These are phyloP conservation scores for Phaethornis superciliosus DNA, from an alignment of 2,113 vertebrate genomes.

Conservation along the genomic window DNA sequence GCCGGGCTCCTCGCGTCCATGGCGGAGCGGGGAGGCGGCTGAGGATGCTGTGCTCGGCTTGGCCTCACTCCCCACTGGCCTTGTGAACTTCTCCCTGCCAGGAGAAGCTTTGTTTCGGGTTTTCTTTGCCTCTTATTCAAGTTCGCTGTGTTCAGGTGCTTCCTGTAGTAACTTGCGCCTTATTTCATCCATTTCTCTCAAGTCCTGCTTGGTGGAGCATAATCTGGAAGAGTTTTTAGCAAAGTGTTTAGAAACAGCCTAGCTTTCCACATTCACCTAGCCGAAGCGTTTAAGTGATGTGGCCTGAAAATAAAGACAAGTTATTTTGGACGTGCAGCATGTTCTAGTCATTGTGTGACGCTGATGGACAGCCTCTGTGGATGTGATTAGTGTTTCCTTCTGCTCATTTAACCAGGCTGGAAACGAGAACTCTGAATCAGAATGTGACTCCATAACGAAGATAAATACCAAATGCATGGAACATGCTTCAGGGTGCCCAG, in stretches of 20 bases:
- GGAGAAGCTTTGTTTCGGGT: background rate
- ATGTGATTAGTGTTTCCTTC: background rate
- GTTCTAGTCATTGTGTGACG: background rate
- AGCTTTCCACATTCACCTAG: background rate
- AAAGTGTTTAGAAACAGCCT: background rate
- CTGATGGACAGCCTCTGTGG: background rate
- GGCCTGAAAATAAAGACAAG: background rate
- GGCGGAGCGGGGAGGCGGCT: background rate
- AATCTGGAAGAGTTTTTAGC: background rate
- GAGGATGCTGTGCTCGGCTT: background rate
- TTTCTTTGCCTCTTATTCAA: background rate
- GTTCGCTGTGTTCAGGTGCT: rapidly evolving
- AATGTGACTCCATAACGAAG: rapidly evolving
- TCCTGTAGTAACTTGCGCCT: background rate
- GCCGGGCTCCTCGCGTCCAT: rapidly evolving
- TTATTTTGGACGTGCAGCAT: background rate
- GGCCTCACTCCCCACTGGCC: background rate
- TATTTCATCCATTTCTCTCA: background rate
- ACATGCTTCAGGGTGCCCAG: background rate
- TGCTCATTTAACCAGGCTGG: background rate
- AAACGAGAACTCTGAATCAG: background rate
- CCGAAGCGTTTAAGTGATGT: background rate
- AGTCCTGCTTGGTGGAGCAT: background rate
- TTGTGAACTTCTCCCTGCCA: no score
- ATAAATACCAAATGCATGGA: background rate